Base-by-base conservation (phyloP, 2,888 invertebrate species). In the Chorisops tibialis region DNA sequence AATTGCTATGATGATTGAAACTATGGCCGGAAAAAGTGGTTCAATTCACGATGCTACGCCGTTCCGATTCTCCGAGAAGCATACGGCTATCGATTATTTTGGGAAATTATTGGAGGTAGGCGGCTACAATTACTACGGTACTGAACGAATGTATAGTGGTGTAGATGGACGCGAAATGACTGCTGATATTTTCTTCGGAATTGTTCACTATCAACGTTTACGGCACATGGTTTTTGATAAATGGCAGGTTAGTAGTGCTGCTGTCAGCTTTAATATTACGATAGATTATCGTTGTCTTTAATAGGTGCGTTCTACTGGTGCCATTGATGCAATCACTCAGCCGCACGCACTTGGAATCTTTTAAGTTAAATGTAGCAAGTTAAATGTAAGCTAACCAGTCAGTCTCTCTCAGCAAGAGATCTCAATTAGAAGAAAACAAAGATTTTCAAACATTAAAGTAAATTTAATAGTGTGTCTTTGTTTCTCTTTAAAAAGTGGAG, bases 191-290 rank as follows among this genome's bases (percentile, higher is more conserved):
- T 99, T 98, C 81, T 91, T 92, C 75, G 99, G 99, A 0, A 83
- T 99, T 49, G 94, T 98, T 0, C 96, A 99, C 78, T 99, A 99
- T 78, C 99, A 99, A 79, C 80, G 99, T 66, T 83, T 99, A n/a
- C 80, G 98, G 69, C 99, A 99, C 77, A 98, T 99, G 98, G 98
- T 99, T 6, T 93, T 95, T 0, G 99, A 99, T 74, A 99, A 99
- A 79, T 97, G 91, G 88, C 97, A 98, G 86, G 78, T 65, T 59
- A 41, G 14, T 30, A n/a, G n/a, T n/a, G n/a, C n/a, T n/a, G n/a
- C n/a, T n/a, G n/a, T n/a, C n/a, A n/a, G n/a, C n/a, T n/a, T n/a
- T n/a, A n/a, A n/a, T n/a, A n/a, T n/a, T n/a, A n/a, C n/a, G n/a
- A n/a, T n/a, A n/a, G n/a, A n/a, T n/a, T n/a, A n/a, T n/a, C n/a